Evolutionary conservation across 2,888 invertebrate species (phyloP), one percentile per base, ranked within the genome.

Genomic region (Agonum fuliginosum): DNA sequence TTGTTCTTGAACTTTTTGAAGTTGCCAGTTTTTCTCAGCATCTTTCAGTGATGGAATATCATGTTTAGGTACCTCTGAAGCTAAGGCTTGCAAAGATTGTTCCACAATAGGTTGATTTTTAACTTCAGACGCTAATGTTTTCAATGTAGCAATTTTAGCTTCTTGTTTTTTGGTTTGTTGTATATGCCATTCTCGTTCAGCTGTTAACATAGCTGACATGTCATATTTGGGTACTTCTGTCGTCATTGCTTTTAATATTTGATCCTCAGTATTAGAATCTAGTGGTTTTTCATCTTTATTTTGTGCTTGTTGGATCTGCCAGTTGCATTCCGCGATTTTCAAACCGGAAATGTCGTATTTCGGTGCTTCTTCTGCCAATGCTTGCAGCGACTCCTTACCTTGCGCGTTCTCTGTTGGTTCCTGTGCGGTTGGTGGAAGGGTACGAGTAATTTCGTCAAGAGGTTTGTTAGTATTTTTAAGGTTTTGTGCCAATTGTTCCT

Each of bases 151-250:
- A n/a, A n/a, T n/a, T n/a, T n/a, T n/a, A n/a, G n/a, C n/a, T 41
- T 2, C 8, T 37, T 41, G 1, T 69, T 69, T 14, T 37, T 14
- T 22, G 48, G 76, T 76, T 79, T 80, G 78, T 41, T 80, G 70
- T 77, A 81, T 81, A 58, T 81, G 81, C 82, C 82, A 83, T n/a
- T 78, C 78, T 19, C 62, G 79, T 81, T 83, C 82, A 58, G 82
- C 80, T 24, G 80, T 78, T 20, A 78, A 12, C 4, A 82, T 72
- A 17, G 78, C 73, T 14, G 76, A 19, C 22, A 81, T 75, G 69
- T 82, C 80, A 67, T 81, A 82, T 10, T 78, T 74, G 8, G 78
- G 79, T 46, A 46, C 67, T 62, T 80, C 79, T 8, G 78, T 34
- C 3, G 46, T 43, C 6, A 73, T 62, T 12, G 65, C 75, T 48